Evolutionary conservation across 2,888 invertebrate genomes (phyloP), one percentile per base, ranked within the genome.

Genomic region (Polydrusus cervinus): DNA sequence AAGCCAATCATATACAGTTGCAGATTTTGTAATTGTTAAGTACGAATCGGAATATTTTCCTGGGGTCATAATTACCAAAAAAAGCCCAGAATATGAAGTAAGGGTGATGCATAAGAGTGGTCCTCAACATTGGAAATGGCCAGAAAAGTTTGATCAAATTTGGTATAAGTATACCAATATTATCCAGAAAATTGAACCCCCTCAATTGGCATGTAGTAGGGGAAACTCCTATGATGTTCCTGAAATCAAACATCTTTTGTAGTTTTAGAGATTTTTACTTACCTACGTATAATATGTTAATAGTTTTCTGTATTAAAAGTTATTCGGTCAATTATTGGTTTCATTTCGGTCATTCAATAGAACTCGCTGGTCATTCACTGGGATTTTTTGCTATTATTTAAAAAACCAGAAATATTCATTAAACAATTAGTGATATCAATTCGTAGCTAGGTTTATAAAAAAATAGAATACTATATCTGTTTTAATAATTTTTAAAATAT

Each of bases 51-150:
- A 60, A 14, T 60, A 60, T 18, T 60, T 60, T 38, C n/a, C 60
- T 16, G 34, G 60, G 16, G 60, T 60, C 1, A 60, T 34, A 60
- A 38, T 60, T 34, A 60, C 20, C 16, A 60, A 60, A 60, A 38
- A 34, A n/a, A 1, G 25, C 16, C 0, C 8, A 2, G 60, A 60
- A 34, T 60, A 30, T 43, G 34, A 60, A 60, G 60, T 60, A 11
- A 38, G 60, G 13, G 60, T 60, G 16, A 60, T 60, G 60, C 14
- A 60, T 13, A 60, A 60, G 25, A 60, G 60, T 34, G 60, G 60
- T 16, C 16, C 60, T 2, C 60, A 60, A 60, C 16, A 14, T 16
- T 60, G 38, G 60, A 60, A 60, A 34, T 60, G 60, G 60, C 25
- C 57, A 10, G 57, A 20, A n/a, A 57, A 20, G 25, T 14, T 38